These are phyloP conservation scores for Ornithoptera priamus DNA, from an alignment of 2,888 invertebrate species.

Conservation along the genomic window DNA sequence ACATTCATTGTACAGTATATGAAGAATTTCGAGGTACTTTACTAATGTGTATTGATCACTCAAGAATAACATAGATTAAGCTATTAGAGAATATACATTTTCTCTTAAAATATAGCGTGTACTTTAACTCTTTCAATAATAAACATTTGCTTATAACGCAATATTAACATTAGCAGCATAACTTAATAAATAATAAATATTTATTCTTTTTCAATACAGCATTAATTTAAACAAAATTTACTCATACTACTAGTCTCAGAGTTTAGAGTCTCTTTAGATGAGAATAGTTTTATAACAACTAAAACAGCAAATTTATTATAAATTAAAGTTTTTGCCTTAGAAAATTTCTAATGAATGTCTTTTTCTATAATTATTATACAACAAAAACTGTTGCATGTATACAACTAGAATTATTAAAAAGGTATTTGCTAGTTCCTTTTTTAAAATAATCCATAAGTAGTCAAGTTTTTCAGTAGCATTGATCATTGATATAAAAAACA, in stretches of 20 bases:
- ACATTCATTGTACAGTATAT: background rate
- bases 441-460: too few species aligned
- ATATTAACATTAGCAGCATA: background rate
- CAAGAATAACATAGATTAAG: constrained; percentile 5
- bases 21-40: background rate
- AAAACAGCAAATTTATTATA: background rate
- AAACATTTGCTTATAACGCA: background rate
- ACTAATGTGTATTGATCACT: constrained; percentile 2
- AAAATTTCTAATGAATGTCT: background rate
- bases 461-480: too few species aligned
- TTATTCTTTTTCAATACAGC: background rate
- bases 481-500: too few species aligned
- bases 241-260: background rate
- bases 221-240: background rate
- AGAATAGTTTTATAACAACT: background rate
- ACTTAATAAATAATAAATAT: background rate
- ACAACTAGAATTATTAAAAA: too few species aligned
- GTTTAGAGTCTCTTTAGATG: too few species aligned
- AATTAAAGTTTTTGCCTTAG: background rate
- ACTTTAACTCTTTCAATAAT: background rate
- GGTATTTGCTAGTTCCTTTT: too few species aligned
- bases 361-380: background rate
- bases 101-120: constrained; percentile 6
- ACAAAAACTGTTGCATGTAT: too few species aligned
- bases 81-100: background rate